Evolutionary conservation across 2,888 invertebrate species (phyloP), one percentile per base, ranked within the genome.

Genomic region (Ormyrus thymus): DNA sequence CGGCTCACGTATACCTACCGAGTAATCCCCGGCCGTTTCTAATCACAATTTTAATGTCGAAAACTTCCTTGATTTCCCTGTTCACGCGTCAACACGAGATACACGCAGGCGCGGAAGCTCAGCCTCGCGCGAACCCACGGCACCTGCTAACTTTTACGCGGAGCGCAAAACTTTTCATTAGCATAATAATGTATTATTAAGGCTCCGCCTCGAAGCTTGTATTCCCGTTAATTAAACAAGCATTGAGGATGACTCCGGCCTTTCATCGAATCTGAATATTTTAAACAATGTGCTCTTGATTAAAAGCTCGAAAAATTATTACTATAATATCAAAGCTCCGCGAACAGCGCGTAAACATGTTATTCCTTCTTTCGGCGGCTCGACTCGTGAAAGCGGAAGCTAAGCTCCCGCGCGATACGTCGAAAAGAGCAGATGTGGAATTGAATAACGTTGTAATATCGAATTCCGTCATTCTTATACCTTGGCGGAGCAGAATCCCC

Each of bases 371-470:
- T 29, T 29, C 29, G 29, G 29, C 29, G 29, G 29, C 29, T 29
- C 29, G 29, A 29, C 29, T 29, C 29, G 29, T 29, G 29, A 29
- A 62, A 55, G 29, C 15, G 50, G 11, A 53, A 62, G 9, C 15
- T 45, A 62, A 62, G 9, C 46, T 45, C 7, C 6, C 43, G 15
- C 46, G 46, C 9, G 69, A 69, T 69, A 48, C 50, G 43, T 48
- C 78, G 75, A 83, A 83, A 83, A 81, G 82, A 83, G 79, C 84
- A 84, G 83, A 83, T 84, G 78, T 82, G 81, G 81, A 85, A 87
- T 85, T 86, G 87, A 87, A 86, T 87, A 86, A 85, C 83, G 82
- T 83, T 84, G 86, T 85, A 85, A 88, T 88, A 87, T 88, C 84
- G 86, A 86, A 88, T 88, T 87, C 87, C 88, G 81, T 81, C 81